These are phyloP conservation scores for Orchesellides sinensis DNA, from an alignment of 2,888 invertebrate species.

Conservation along the genomic window DNA sequence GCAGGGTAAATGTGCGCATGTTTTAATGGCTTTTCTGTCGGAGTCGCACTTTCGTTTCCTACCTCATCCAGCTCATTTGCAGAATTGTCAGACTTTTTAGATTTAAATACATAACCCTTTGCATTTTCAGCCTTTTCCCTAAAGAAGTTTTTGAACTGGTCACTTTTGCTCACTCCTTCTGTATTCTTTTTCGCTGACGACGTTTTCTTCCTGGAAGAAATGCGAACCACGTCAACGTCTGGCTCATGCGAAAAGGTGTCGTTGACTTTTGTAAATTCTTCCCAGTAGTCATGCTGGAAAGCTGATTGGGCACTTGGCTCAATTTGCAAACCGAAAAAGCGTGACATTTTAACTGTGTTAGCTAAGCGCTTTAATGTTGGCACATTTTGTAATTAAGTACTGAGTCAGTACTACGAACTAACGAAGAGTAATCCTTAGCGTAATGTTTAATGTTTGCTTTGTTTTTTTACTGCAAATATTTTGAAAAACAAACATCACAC, in stretches of 20 bases:
- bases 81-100: conserved; percentile 23
- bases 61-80: conserved; percentile 30
- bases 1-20: conserved; percentile 33
- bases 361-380: background rate
- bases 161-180: conserved; percentile 6
- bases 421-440: too few relatives aligned
- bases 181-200: conserved; percentile 10
- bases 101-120: conserved; percentile 34
- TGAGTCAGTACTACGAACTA: too few relatives aligned
- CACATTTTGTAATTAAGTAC: too few relatives aligned
- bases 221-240: conserved; percentile 36
- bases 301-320: conserved; percentile 63
- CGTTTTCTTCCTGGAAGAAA: conserved; percentile 3
- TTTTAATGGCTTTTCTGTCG: conserved; percentile 6
- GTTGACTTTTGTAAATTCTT: conserved; percentile 68
- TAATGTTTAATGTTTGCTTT: too few relatives aligned
- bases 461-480: too few relatives aligned
- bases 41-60: background rate
- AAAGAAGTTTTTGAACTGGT: conserved; percentile 31
- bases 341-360: conserved; percentile 35
- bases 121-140: conserved; percentile 32
- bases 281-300: conserved; percentile 70
- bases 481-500: too few relatives aligned
- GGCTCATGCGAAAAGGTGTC: conserved; percentile 63
- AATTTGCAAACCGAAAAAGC: conserved; percentile 63